Conservation (phyloP, 2,888 invertebrate species). For the Portevinia maculata region DNA sequence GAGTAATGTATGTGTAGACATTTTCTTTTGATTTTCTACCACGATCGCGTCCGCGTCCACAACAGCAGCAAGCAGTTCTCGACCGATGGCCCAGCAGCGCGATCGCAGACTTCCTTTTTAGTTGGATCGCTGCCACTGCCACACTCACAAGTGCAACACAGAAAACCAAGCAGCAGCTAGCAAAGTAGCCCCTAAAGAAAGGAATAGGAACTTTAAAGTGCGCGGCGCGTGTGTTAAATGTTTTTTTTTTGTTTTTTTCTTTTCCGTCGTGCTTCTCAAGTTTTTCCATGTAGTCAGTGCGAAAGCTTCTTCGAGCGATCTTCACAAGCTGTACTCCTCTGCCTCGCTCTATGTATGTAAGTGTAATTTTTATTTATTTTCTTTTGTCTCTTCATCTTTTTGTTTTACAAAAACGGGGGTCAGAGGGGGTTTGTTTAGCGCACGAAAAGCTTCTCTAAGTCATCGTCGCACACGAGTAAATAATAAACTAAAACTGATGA, state of each 20-base stretch:
- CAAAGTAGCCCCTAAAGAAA: constrained; percentile 17
- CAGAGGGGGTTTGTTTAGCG: neutral
- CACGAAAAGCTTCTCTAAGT: constrained; percentile 45
- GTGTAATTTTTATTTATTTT: constrained; percentile 39
- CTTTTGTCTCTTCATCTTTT: constrained; percentile 17
- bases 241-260: constrained; percentile 3
- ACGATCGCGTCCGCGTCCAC: constrained; percentile 45
- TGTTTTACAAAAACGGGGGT: neutral
- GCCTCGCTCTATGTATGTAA: constrained; percentile 19
- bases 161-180: constrained; percentile 18
- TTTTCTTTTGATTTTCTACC: constrained; percentile 73
- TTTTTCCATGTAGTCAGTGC: constrained; percentile 51
- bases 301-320: constrained; percentile 63
- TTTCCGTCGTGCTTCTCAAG: constrained; percentile 19
- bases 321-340: neutral
- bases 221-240: constrained; percentile 32
- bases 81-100: constrained; percentile 63
- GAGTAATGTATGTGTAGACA: constrained; percentile 34
- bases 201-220: constrained; percentile 15
- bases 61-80: constrained; percentile 33
- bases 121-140: constrained; percentile 74
- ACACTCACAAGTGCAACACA: constrained; percentile 72
- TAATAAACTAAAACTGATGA: constrained; percentile 23
- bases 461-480: constrained; percentile 8
- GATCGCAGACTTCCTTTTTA: constrained; percentile 74